Conservation (phyloP, 2,797 vertebrate species). For the Setipinna tenuifilis region DNA sequence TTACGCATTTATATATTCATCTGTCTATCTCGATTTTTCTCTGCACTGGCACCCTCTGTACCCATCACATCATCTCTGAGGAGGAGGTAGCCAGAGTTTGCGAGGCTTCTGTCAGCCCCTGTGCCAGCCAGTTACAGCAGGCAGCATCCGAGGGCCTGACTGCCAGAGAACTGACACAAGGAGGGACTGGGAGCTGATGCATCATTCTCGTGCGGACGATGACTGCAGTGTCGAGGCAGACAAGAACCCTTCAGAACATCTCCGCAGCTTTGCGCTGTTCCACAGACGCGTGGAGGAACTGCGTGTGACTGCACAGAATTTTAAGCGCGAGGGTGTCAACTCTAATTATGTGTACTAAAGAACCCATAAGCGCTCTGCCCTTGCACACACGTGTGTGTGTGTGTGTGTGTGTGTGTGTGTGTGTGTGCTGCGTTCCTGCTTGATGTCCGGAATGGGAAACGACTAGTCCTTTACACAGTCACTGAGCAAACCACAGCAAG, state of each 20-base stretch:
- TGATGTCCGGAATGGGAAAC: no score
- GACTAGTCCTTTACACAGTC: no score
- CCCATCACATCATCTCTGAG: neutral
- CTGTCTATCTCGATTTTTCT: neutral
- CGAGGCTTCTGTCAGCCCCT: neutral
- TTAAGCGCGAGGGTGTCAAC: neutral
- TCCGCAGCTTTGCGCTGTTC: slow-evolving; percentile 16
- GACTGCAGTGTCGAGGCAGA: neutral
- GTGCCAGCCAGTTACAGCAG: neutral
- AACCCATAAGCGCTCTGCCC: neutral
- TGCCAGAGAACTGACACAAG: slow-evolving; percentile 11
- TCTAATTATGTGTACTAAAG: neutral
- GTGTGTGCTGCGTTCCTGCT: no score
- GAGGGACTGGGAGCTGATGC: slow-evolving; percentile 3
- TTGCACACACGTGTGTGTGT: neutral
- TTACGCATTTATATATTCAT: neutral
- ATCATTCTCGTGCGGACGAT: slow-evolving; percentile 8
- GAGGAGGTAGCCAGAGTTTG: neutral
- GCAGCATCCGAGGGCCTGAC: neutral
- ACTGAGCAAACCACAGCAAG: no score
- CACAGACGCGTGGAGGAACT: slow-evolving; percentile 14
- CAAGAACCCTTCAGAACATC: neutral
- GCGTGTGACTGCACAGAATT: neutral
- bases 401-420: no score
- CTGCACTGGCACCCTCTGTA: neutral